phyloP scores from a whole-genome alignment of 2,797 vertebrate genomes.

The Tolypeutes matacus region DNA sequence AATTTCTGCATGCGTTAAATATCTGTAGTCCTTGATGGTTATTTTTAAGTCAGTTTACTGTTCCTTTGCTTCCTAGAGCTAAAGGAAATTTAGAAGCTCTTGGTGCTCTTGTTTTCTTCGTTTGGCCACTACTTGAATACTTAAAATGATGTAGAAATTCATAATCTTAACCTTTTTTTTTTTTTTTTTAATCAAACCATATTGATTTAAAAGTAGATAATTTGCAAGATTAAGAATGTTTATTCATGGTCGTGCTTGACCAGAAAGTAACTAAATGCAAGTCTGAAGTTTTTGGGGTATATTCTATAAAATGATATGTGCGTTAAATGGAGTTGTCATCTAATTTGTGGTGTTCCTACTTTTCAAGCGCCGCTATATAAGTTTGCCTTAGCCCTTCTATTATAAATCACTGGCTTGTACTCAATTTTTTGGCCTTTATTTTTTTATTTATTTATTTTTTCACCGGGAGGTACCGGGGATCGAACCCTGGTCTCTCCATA shows the following conservation, averaged over 20 bases:
- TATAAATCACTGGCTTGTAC: conserved; percentile 85
- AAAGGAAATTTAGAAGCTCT: conserved; percentile 62
- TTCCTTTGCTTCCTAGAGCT: conserved; percentile 33
- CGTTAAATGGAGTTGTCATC: conserved; percentile 68
- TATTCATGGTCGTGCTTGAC: conserved; percentile 46
- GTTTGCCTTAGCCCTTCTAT: conserved; percentile 88
- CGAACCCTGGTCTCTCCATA: too few relatives aligned
- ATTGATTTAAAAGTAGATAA: conserved; percentile 50
- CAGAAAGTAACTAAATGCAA: conserved; percentile 25
- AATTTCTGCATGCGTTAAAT: not conserved
- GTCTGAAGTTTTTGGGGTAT: not conserved
- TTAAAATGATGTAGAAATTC: conserved; percentile 59
- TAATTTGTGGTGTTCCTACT: conserved; percentile 82
- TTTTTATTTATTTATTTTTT: too few relatives aligned
- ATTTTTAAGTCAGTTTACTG: conserved; percentile 50
- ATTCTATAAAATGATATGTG: not conserved
- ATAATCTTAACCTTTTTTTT: conserved; percentile 58
- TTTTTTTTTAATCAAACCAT: conserved; percentile 23
- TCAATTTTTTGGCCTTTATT: conserved; percentile 82
- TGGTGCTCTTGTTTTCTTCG: conserved; percentile 39
- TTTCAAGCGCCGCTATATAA: conserved; percentile 86
- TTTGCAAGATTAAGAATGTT: conserved; percentile 57
- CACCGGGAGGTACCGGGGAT: too few relatives aligned
- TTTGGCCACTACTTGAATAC: conserved; percentile 66
- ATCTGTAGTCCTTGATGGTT: not conserved